Base-by-base conservation (phyloP, 1,140 invertebrate species). In the Hypsibius dujardini region DNA sequence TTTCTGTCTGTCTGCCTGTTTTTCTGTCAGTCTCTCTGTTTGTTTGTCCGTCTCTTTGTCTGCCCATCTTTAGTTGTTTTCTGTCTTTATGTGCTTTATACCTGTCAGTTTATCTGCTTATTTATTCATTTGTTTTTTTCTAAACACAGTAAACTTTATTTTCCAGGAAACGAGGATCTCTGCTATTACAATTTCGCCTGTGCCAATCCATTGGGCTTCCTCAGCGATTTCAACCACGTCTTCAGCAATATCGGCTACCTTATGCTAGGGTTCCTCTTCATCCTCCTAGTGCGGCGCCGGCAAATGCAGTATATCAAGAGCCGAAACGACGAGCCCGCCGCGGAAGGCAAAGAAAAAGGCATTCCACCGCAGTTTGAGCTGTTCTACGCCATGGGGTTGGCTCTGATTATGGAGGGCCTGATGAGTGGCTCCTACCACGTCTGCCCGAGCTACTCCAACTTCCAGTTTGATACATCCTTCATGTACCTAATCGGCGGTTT, bases 171-270 rank as follows among this genome's bases (percentile, higher is more conserved):
- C 62, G 62, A 67, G 40, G 62, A 67, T 42, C 62, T 67, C 12
- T 67, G 62, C 62, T 67, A 94, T 80, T 95, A 92, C 82, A 95
- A 95, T 79, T 94, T 92, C 79, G 79, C 88, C 7, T 95, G 92
- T 79, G 85, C 89, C 0, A 87, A 90, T 81, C 89, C 88, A 1
- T 79, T 90, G 2, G 83, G 84, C 46, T 78, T 85, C 2, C 77
- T 89, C 28, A 87, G 85, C 46, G 88, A 90, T 76, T 89, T 89
- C 76, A 90, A 90, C 81, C 91, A 92, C 78, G 85, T 92, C 14
- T 92, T 87, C 78, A 67, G 62, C 40, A 67, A 67, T 40, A 12
- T 12, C 12, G 62, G 62, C 12, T 67, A 67, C 40, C 12, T 67
- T 12, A 12, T 67, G 3, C 62, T 67, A 3, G 62, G 62, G 3